Percentiles rank a stretch among this genome's conserved stretches.
Conservation (phyloP, 2,113 vertebrate genomes). For the Ptilorrhoa leucosticta region DNA sequence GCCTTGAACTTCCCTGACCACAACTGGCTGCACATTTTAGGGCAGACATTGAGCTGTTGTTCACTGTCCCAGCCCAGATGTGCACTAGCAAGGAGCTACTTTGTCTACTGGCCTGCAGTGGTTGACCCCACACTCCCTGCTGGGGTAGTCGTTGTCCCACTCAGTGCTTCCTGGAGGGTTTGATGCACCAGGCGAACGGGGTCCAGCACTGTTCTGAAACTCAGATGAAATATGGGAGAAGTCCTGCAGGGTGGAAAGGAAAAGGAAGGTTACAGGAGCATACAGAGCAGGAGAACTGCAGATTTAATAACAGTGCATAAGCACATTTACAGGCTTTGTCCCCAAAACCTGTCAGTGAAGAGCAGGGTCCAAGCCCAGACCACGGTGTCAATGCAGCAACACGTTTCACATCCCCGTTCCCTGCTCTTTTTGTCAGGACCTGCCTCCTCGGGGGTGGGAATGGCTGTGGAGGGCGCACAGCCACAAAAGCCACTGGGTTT, state of each 20-base stretch:
- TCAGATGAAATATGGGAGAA: slow-evolving; percentile 92
- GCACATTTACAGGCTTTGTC: neutral
- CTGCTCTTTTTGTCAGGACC: neutral
- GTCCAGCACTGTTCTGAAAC: slow-evolving; percentile 88
- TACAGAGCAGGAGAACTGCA: neutral
- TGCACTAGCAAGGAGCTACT: neutral
- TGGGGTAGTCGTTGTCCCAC: slow-evolving; percentile 94
- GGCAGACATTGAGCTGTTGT: neutral
- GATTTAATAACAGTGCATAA: fast-evolving
- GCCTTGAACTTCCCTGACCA: neutral
- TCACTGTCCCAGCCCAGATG: neutral
- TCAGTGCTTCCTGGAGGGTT: slow-evolving; percentile 84
- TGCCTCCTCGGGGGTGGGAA: fast-evolving
- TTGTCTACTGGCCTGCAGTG: slow-evolving; percentile 88
- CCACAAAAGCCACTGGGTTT: neutral
- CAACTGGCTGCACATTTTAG: neutral
- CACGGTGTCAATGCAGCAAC: neutral
- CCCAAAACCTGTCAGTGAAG: fast-evolving
- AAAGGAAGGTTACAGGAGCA: neutral
- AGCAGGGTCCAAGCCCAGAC: neutral
- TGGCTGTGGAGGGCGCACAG: neutral
- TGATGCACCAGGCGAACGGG: slow-evolving; percentile 89
- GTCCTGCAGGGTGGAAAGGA: slow-evolving; percentile 70
- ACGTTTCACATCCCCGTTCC: neutral
- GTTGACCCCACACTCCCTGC: slow-evolving; percentile 92